Conservation (phyloP, 2,113 vertebrate species). For the Hucho hucho region DNA sequence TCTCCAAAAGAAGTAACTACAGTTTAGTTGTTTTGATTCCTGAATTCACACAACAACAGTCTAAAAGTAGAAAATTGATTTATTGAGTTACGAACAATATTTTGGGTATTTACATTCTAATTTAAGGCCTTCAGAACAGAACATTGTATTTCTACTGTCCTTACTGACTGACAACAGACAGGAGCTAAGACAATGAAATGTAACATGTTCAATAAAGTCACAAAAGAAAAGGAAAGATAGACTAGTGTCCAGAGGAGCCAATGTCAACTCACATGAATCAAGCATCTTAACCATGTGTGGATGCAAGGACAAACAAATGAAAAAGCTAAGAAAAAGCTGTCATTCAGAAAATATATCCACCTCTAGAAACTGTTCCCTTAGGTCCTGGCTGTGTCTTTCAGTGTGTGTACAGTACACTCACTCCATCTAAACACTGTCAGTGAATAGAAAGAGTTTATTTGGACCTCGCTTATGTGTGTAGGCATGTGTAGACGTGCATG, state of each 20-base stretch:
- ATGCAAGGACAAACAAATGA: slow-evolving; percentile 35
- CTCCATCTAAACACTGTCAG: slow-evolving; percentile 49
- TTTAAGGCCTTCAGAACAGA: not conserved
- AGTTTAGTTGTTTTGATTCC: not conserved
- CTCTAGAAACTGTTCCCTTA: slow-evolving; percentile 40
- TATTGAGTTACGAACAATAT: not conserved
- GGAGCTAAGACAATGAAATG: not conserved
- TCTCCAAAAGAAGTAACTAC: not conserved
- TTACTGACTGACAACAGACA: not conserved
- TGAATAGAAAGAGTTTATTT: slow-evolving; percentile 47
- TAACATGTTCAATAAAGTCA: slow-evolving; percentile 2
- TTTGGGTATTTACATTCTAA: not conserved
- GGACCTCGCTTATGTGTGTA: slow-evolving; percentile 19
- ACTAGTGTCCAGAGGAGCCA: slow-evolving; percentile 19
- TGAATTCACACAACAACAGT: not conserved
- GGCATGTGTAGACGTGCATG: not conserved
- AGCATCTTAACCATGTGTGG: slow-evolving; percentile 25
- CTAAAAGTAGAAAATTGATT: not conserved
- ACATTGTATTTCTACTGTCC: not conserved
- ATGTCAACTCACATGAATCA: slow-evolving; percentile 43
- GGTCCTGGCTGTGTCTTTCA: slow-evolving; percentile 40
- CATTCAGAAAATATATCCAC: slow-evolving; percentile 39
- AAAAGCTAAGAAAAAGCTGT: slow-evolving; percentile 24
- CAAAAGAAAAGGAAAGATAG: slow-evolving; percentile 12
- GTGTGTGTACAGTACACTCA: slow-evolving; percentile 26